Evolutionary conservation across 2,888 invertebrate species (phyloP), one percentile per base, ranked within the genome.

Genomic region (Sarcophaga variegata): DNA sequence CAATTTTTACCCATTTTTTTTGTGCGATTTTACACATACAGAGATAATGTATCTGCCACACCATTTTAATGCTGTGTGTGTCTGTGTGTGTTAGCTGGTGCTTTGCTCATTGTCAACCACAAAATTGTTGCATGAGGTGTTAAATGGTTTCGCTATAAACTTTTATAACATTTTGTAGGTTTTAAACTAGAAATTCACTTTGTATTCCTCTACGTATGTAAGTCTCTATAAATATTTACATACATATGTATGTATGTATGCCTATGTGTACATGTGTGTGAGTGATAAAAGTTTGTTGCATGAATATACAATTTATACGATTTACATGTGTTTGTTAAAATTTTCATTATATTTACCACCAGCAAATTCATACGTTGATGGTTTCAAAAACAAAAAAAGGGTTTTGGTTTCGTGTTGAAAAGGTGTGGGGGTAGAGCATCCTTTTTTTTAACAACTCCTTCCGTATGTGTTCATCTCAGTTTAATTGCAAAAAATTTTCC

Each of bases 61-160:
- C 49, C 49, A 49, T 49, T 49, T 49, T 11, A 49, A 49, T 49
- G 14, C 4, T 49, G 14, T 14, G 14, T 79, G 60, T 63, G 20
- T 10, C 47, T 54, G 17, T 20, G 45, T 62, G 37, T 54, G 37
- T 25, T 12, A 22, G 75, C 20, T 27, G 62, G 60, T 54, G 54
- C 54, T 88, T 87, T 88, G 86, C 91, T 89, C 90, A 91, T 92
- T 92, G 92, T 91, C 91, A 91, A 91, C 92, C 92, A 89, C 92
- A 92, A 91, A 92, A 91, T 92, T 91, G 91, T 90, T 92, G 92
- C 92, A 90, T 90, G 92, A 92, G 92, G 92, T 92, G 92, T 92
- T 92, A 92, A 92, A 92, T 91, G 92, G 87, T 84, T 90, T 81
- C 87, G 81, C 81, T 84, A 87, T 87, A 87, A 84, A 87, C 81